Evolutionary conservation across 1,140 invertebrate species (phyloP).

Genomic region (Neodiprion lecontei): DNA sequence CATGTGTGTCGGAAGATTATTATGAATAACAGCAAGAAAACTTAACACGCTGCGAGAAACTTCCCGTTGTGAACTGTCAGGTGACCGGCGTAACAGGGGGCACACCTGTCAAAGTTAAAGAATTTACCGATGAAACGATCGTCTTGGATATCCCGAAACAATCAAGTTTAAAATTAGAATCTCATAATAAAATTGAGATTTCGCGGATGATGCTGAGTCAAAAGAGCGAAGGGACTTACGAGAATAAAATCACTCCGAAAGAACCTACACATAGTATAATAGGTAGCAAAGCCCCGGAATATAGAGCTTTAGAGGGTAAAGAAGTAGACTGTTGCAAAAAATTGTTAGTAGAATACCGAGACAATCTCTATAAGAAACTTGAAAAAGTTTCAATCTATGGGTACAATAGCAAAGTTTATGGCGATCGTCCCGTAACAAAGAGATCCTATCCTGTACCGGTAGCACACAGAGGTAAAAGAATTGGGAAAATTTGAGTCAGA

Average conservation of each 20-base stretch:
- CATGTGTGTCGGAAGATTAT: conserved; percentile 27
- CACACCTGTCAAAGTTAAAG: not conserved
- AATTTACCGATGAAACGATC: too few relatives aligned
- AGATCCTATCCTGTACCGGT: conserved; percentile 33
- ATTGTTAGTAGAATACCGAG: conserved; percentile 2
- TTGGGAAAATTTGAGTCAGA: conserved; percentile 18
- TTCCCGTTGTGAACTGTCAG: conserved; percentile 25
- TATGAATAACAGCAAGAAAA: conserved; percentile 12
- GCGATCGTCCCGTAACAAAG: conserved; percentile 15
- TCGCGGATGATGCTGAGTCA: too few relatives aligned
- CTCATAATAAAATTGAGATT: too few relatives aligned
- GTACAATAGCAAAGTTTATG: conserved; percentile 16
- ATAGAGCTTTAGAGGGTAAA: not conserved
- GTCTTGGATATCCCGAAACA: too few relatives aligned
- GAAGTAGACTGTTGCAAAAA: not conserved
- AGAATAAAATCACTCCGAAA: too few relatives aligned
- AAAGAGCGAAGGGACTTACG: too few relatives aligned
- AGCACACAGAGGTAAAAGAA: conserved; percentile 6
- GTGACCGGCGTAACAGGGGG: too few relatives aligned
- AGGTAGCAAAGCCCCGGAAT: not conserved
- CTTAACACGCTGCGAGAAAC: not conserved
- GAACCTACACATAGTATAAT: not conserved
- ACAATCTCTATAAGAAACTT: conserved; percentile 15
- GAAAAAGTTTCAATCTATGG: conserved; percentile 16
- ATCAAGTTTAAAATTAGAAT: too few relatives aligned